phyloP scores from a whole-genome alignment of 2,113 vertebrate genomes.

The Cololabis saira region DNA sequence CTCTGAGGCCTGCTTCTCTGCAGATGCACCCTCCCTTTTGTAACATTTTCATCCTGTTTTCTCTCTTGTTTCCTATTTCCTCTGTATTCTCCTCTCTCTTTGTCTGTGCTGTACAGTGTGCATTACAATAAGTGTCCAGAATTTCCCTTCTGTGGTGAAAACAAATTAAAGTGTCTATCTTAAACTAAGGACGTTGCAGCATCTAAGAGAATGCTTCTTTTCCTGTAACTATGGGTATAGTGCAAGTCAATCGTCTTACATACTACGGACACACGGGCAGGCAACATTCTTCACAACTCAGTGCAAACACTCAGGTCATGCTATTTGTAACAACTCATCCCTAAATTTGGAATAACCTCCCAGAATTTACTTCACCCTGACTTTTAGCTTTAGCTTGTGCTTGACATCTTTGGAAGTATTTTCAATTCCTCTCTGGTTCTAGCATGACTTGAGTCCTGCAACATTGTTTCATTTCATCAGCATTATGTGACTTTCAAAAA shows the following conservation, averaged over 20 bases:
- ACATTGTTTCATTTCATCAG: constrained; percentile 17
- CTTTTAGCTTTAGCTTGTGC: too few relatives aligned
- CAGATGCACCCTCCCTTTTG: constrained; percentile 11
- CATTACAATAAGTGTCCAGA: constrained; percentile 1
- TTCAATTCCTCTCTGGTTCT: constrained; percentile 39
- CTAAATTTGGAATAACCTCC: too few relatives aligned
- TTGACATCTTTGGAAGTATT: constrained; percentile 2
- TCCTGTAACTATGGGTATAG: too few relatives aligned
- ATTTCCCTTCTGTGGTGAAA: not conserved
- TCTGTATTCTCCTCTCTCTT: constrained; percentile 3
- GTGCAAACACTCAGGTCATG: constrained; percentile 39
- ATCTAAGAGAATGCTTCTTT: not conserved
- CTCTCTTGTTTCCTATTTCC: constrained; percentile 8
- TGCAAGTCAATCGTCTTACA: too few relatives aligned
- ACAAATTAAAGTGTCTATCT: not conserved
- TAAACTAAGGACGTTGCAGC: not conserved
- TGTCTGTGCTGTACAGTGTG: not conserved
- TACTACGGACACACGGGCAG: too few relatives aligned
- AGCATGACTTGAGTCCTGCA: constrained; percentile 32
- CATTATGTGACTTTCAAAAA: constrained; percentile 74
- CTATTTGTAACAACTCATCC: constrained; percentile 35
- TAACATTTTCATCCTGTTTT: constrained; percentile 33
- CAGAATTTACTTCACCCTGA: too few relatives aligned
- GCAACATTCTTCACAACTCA: constrained; percentile 12
- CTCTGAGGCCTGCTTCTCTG: constrained; percentile 38